Conservation (phyloP, 2,113 vertebrate genomes). For the Dasyprocta punctata region DNA sequence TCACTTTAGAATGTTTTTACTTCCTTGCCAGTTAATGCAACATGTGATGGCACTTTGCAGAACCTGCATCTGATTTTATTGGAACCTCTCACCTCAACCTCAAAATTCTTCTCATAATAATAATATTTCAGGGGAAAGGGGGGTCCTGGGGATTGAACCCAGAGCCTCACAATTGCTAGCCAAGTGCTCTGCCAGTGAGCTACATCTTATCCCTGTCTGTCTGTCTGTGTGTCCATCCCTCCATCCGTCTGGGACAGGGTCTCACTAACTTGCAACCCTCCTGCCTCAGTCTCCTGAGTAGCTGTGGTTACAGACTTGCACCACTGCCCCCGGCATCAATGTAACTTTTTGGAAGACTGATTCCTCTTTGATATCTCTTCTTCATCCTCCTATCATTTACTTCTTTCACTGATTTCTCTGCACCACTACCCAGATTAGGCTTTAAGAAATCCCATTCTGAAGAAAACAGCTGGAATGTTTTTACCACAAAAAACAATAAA, state of each 20-base stretch:
- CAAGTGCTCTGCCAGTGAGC: not conserved
- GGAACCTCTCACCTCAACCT: not conserved
- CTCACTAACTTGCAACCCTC: not conserved
- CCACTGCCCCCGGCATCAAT: not conserved
- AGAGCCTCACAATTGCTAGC: not conserved
- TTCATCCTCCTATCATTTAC: not conserved
- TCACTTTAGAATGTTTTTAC: constrained; percentile 7
- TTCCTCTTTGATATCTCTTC: not conserved
- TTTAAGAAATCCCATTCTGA: not conserved
- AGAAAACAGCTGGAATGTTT: not conserved
- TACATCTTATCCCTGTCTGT: not conserved
- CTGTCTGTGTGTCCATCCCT: not conserved
- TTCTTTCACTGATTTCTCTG: not conserved
- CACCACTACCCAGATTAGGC: not conserved
- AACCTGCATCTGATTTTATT: not conserved
- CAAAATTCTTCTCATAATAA: not conserved
- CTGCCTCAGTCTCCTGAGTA: not conserved
- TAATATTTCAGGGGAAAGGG: too few species aligned
- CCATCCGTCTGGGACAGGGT: too few species aligned
- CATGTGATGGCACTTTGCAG: not conserved
- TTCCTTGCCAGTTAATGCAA: not conserved
- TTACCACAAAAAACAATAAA: not conserved
- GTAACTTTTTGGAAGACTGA: not conserved
- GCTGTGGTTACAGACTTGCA: not conserved
- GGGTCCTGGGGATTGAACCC: not conserved